Evolutionary conservation across 1,140 invertebrate genomes (phyloP), one percentile per base, ranked within the genome.

Genomic region (Rhagoletis zephyria): DNA sequence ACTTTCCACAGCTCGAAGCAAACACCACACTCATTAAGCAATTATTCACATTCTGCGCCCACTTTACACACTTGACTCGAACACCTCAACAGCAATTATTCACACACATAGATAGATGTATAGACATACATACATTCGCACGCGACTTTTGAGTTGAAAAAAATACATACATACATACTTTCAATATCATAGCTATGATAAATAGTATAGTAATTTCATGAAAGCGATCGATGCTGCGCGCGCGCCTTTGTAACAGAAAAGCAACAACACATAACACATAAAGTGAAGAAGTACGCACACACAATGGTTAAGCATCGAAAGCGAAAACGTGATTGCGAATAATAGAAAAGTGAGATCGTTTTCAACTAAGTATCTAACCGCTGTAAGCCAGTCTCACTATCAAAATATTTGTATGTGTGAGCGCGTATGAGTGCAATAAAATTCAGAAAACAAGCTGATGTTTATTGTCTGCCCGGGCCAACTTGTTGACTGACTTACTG

Each of bases 271-370:
- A 19, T 67, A 67, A 40, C 67, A 14, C 67, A 16, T 48, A 74
- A 74, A 74, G 67, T 42, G 12, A 16, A 48, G 30, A 74, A 74
- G 9, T 74, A 42, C 42, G 67, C 67, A 3, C 42, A 45, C 9
- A 74, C 67, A 74, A 74, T 74, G 40, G 30, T 30, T 30, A 30
- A 30, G 9, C 40, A 74, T 74, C 40, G 67, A 74, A 74, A 74
- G 67, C 42, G 67, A 74, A 74, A 74, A 74, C 42, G 64, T 42
- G 19, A 40, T 19, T 42, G 64, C 64, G 64, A 67, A 42, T 74
- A 10, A 48, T 48, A 40, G 67, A 74, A 74, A 74, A 74, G 67
- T 74, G 40, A 74, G 67, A 74, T 74, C 67, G 67, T 74, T 74
- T 74, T 48, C 64, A 67, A 48, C 67, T 4, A 16, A 45, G 30